Percentiles rank a stretch among this genome's conserved stretches.
phyloP scores from a whole-genome alignment of 2,113 vertebrate genomes.

The Bubo blakistoni region DNA sequence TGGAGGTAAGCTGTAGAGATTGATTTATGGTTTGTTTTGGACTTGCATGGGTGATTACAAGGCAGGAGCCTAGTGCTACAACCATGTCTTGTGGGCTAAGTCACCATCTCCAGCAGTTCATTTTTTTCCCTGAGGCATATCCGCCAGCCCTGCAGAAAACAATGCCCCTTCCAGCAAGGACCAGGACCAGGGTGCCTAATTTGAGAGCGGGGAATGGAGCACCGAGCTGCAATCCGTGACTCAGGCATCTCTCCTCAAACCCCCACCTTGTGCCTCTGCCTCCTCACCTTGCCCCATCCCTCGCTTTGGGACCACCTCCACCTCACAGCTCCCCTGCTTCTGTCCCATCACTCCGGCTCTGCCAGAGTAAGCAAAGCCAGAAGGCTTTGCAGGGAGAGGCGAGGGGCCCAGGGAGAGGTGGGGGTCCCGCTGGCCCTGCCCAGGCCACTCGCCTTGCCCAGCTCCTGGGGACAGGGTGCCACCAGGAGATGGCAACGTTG shows the following conservation, averaged over 20 bases:
- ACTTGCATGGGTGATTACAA: fast-evolving
- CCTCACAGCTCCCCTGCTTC: neutral
- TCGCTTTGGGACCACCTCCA: neutral
- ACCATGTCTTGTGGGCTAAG: fast-evolving
- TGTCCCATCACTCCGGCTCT: neutral
- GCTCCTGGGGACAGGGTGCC: neutral
- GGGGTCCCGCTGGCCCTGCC: neutral
- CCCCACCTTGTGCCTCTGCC: neutral
- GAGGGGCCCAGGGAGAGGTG: neutral
- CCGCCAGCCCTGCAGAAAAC: neutral
- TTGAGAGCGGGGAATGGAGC: neutral
- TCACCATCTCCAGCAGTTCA: neutral
- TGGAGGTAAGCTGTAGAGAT: neutral
- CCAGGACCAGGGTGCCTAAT: neutral
- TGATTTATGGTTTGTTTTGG: neutral
- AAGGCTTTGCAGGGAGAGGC: neutral
- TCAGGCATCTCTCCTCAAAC: neutral
- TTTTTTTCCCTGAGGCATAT: neutral
- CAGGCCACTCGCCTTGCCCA: fast-evolving
- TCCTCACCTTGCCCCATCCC: neutral
- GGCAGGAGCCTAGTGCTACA: fast-evolving
- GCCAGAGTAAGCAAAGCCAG: neutral
- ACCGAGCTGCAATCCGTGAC: fast-evolving
- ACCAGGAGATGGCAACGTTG: neutral
- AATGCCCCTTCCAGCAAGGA: neutral